A percentile compares a stretch with the other conserved stretches of the same genome.
These are phyloP conservation scores for Ctenopoma multispine DNA, from an alignment of 2,797 vertebrate species.

Conservation along the genomic window DNA sequence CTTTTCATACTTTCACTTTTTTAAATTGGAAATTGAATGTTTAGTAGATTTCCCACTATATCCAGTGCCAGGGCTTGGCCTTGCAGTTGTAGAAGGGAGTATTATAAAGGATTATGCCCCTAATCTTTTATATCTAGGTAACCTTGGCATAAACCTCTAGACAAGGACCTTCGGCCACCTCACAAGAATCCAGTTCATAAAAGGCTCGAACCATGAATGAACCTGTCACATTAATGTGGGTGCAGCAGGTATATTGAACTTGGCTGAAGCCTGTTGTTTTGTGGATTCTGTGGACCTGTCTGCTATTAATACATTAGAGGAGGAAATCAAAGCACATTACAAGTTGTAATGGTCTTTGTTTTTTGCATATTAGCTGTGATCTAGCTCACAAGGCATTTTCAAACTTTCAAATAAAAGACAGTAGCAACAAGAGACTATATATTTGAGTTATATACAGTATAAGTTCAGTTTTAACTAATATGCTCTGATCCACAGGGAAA, in stretches of 20 bases:
- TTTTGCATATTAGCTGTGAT: not conserved
- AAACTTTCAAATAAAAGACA: not conserved
- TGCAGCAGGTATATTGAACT: conserved; percentile 60
- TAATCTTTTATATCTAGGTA: conserved; percentile 71
- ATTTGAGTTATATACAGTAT: not conserved
- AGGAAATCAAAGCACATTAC: too few relatives aligned
- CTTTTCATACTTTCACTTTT: conserved; percentile 5
- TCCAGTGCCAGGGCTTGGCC: conserved; percentile 20
- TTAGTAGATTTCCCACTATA: conserved; percentile 6
- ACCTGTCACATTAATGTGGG: conserved; percentile 54
- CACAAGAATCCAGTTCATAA: conserved; percentile 41
- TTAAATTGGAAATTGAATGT: not conserved
- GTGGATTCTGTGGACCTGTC: conserved; percentile 55
- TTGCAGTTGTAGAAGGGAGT: conserved; percentile 30
- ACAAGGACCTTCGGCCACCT: conserved; percentile 24
- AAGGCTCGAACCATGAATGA: conserved; percentile 40
- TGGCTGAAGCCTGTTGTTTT: conserved; percentile 49
- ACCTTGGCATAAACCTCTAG: conserved; percentile 55
- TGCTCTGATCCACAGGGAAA: conserved; percentile 89
- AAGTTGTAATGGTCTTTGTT: not conserved
- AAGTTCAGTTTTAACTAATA: conserved; percentile 34
- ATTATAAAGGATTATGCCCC: conserved; percentile 59
- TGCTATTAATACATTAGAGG: conserved; percentile 74
- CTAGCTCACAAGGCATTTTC: not conserved
- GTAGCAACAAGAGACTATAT: not conserved